Percentiles rank a stretch among this genome's conserved stretches.
Evolutionary conservation across 1,140 invertebrate genomes (phyloP).

Genomic region (Cydia amplana): DNA sequence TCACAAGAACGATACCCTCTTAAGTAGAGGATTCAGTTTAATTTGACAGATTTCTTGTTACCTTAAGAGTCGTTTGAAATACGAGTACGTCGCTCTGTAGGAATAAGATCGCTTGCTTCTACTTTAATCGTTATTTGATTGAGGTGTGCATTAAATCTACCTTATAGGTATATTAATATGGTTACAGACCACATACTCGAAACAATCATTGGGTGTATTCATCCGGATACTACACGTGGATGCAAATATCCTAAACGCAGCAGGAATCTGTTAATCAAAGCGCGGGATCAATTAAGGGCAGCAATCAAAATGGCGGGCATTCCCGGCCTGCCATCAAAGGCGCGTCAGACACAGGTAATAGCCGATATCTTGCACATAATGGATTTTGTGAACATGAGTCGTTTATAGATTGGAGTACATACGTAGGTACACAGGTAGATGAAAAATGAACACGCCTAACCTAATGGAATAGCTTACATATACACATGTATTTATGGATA

Average conservation of each 20-base stretch:
- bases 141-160: too few relatives aligned
- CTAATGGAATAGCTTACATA: too few relatives aligned
- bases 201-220: neutral
- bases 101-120: too few relatives aligned
- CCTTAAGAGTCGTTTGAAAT: too few relatives aligned
- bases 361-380: constrained; percentile 33
- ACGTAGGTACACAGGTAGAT: neutral
- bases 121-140: too few relatives aligned
- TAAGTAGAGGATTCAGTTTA: too few relatives aligned
- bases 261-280: constrained; percentile 70
- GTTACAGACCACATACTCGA: neutral
- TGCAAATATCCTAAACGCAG: constrained; percentile 8
- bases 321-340: constrained; percentile 47
- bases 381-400: neutral
- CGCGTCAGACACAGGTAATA: constrained; percentile 51
- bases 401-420: neutral
- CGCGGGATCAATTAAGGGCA: constrained; percentile 58
- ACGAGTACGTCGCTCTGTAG: too few relatives aligned
- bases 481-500: too few relatives aligned
- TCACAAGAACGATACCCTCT: too few relatives aligned
- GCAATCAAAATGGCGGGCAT: constrained; percentile 69
- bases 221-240: neutral
- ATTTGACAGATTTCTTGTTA: too few relatives aligned
- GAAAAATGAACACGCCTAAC: neutral
- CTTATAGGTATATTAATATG: too few relatives aligned